These are phyloP conservation scores for Micromussa lordhowensis DNA, from an alignment of 92 coral and sea anemone genomes.

Conservation along the genomic window DNA sequence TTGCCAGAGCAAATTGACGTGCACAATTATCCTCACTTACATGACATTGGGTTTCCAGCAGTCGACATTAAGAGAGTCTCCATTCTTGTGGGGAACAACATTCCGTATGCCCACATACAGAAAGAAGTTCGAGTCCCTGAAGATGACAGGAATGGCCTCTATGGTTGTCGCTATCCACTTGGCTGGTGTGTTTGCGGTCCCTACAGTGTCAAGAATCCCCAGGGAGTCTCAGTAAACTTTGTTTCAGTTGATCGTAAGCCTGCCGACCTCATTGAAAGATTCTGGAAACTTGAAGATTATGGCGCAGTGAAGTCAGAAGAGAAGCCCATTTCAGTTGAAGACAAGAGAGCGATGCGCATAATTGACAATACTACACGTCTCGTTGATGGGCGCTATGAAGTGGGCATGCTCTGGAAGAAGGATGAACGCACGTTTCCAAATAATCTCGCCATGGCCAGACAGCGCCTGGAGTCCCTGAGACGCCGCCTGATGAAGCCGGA, in stretches of 20 bases:
- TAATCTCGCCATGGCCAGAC: not conserved
- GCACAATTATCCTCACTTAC: conserved; percentile 55
- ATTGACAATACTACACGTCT: no score
- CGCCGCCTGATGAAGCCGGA: conserved; percentile 30
- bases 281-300: conserved; percentile 59
- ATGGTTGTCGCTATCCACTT: conserved; percentile 52
- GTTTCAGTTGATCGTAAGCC: conserved; percentile 1
- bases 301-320: not conserved
- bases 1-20: conserved; percentile 62
- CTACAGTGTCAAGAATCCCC: not conserved
- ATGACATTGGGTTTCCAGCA: conserved; percentile 27
- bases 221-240: conserved; percentile 37
- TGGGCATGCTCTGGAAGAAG: no score
- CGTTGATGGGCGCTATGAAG: no score
- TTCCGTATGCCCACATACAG: conserved; percentile 67
- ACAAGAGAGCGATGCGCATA: no score
- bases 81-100: conserved; percentile 52
- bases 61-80: no score
- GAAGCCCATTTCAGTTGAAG: no score
- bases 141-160: conserved; percentile 53
- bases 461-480: conserved; percentile 32
- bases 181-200: conserved; percentile 65
- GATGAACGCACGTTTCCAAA: conserved; percentile 27
- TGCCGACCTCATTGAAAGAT: conserved; percentile 48
- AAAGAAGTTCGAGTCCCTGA: conserved; percentile 60